Percentiles rank a stretch among this genome's conserved stretches.
phyloP scores from a whole-genome alignment of 1,140 invertebrate species.

The Drosophila nebulosa region DNA sequence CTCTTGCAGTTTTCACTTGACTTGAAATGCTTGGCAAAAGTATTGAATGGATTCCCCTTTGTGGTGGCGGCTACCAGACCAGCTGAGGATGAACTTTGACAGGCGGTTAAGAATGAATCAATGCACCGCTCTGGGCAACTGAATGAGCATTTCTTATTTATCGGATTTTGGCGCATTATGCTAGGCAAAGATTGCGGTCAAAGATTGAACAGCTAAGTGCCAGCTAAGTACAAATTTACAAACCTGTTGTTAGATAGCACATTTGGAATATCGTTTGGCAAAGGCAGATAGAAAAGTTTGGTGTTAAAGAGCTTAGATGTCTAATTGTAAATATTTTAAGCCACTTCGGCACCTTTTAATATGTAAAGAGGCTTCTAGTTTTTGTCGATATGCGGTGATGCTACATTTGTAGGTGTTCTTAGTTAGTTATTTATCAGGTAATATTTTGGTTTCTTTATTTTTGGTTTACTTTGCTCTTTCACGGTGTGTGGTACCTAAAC shows the following conservation, averaged over 20 bases:
- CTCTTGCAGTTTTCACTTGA: slow-evolving; percentile 39
- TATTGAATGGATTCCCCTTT: slow-evolving; percentile 40
- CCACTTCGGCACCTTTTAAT: no score
- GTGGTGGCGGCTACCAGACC: slow-evolving; percentile 15
- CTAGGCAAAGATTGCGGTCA: background rate
- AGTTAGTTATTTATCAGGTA: no score
- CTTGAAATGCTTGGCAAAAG: slow-evolving; percentile 44
- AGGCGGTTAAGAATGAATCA: slow-evolving; percentile 32
- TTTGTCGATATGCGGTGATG: no score
- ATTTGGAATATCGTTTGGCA: no score
- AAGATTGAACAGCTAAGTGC: background rate
- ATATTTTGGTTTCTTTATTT: no score
- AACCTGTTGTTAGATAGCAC: no score
- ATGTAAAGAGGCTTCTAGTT: no score
- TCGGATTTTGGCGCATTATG: background rate
- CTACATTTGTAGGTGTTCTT: no score
- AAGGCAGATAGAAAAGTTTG: no score
- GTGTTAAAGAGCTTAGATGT: no score
- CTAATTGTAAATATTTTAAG: no score
- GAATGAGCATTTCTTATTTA: background rate
- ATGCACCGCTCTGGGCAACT: slow-evolving; percentile 1
- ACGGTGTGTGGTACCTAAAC: background rate
- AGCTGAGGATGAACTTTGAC: slow-evolving; percentile 26
- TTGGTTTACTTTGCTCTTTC: background rate
- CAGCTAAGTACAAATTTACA: no score